Evolutionary conservation across 2,888 invertebrate genomes (phyloP), one percentile per base, ranked within the genome.

Genomic region (Callinectes sapidus): DNA sequence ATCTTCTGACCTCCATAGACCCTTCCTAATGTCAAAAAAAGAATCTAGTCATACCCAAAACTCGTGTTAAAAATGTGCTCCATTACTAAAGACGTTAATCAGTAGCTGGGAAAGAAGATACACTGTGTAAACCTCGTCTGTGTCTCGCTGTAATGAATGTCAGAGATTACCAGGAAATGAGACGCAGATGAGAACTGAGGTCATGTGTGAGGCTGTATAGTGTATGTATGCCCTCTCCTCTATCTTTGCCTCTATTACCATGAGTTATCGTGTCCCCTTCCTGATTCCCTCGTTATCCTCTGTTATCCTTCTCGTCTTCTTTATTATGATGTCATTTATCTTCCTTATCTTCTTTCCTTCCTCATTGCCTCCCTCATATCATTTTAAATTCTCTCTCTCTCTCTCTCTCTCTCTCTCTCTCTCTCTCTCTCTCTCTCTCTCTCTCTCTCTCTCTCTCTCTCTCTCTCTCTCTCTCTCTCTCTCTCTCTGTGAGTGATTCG

Each of bases 401-500:
- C 71, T 71, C n/a, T 28, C 71, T 71, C 28, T 87, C 87, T 87
- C 87, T 39, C 87, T 71, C 71, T 23, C 28, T 71, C 71, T 48
- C 87, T 87, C 39, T 87, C 48, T 48, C 28, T 32, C 89, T 61
- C 14, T 54, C 28, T 23, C 23, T 54, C n/a, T 48, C 89, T 89
- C 61, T 54, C 55, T 89, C 23, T 23, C 55, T 54, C 55, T 89
- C 32, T 71, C 71, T 28, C 71, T 71, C 71, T 28, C 28, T 71
- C 71, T 28, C 28, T 71, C n/a, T 87, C 35, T 71, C n/a, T 71
- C 28, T 87, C 32, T 87, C 28, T 42, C 35, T 23, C 35, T 87
- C 23, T 87, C 35, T 48, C 39, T 35, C 35, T 87, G 16, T 48
- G n/a, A n/a, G n/a, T n/a, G n/a, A n/a, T n/a, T 86, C 48, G 39